These are phyloP conservation scores for Acanthiza pusilla DNA, from an alignment of 2,797 vertebrate species.

Conservation along the genomic window DNA sequence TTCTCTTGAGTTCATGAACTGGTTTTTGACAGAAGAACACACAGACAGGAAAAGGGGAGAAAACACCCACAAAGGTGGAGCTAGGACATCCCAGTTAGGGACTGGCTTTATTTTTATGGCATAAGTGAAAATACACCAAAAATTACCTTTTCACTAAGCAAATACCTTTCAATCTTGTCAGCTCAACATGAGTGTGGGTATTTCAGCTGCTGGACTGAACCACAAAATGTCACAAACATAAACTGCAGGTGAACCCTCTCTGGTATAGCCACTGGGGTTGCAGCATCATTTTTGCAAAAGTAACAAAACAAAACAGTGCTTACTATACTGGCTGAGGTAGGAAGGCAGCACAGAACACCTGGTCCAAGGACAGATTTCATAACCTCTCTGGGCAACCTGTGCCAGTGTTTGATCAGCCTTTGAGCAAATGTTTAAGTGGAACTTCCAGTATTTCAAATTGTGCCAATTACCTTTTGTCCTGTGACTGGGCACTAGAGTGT, in stretches of 20 bases:
- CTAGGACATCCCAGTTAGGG: background rate
- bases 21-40: background rate
- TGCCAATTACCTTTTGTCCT: background rate
- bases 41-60: background rate
- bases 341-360: background rate
- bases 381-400: background rate
- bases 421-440: background rate
- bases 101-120: constrained; percentile 7
- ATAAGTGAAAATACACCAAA: constrained; percentile 1
- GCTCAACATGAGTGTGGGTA: background rate
- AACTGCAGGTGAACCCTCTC: background rate
- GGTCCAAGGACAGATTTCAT: background rate
- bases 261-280: background rate
- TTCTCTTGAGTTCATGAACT: background rate
- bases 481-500: background rate
- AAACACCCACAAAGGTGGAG: background rate
- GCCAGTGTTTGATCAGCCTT: background rate
- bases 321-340: background rate
- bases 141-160: constrained; percentile 17
- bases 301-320: background rate
- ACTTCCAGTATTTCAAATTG: background rate
- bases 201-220: background rate
- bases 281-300: background rate
- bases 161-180: constrained; percentile 29
- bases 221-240: background rate